These are phyloP conservation scores for Tridacna crocea DNA, from an alignment of 2,888 invertebrate genomes.

Conservation along the genomic window DNA sequence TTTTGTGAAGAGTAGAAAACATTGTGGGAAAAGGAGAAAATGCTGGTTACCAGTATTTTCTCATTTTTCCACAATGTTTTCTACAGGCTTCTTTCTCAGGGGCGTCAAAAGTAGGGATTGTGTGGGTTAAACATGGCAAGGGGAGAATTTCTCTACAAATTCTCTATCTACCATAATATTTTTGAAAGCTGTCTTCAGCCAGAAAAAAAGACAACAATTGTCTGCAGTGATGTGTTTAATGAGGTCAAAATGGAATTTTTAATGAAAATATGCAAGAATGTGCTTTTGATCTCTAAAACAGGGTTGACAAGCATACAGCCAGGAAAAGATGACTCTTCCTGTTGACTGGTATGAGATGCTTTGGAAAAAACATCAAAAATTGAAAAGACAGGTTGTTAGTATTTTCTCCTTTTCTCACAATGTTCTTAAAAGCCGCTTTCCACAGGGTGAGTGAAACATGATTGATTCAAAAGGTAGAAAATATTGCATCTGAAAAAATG, in stretches of 20 bases:
- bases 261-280: no score
- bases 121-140: neutral
- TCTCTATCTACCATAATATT: neutral
- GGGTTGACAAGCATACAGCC: no score
- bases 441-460: neutral
- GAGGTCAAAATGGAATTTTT: no score
- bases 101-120: no score
- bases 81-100: no score
- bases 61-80: neutral
- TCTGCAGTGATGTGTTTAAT: no score
- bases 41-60: neutral
- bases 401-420: conserved; percentile 2
- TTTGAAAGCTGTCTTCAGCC: neutral
- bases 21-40: neutral
- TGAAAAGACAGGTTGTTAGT: neutral
- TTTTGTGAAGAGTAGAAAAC: no score
- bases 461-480: no score
- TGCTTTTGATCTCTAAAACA: no score
- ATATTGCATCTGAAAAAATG: no score
- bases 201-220: neutral
- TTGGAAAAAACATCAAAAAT: neutral
- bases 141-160: neutral
- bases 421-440: neutral
- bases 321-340: no score
- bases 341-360: no score